A percentile compares a stretch with the other conserved stretches of the same genome.
Conservation (phyloP, 2,888 invertebrate species). For the Itoplectis maculator region DNA sequence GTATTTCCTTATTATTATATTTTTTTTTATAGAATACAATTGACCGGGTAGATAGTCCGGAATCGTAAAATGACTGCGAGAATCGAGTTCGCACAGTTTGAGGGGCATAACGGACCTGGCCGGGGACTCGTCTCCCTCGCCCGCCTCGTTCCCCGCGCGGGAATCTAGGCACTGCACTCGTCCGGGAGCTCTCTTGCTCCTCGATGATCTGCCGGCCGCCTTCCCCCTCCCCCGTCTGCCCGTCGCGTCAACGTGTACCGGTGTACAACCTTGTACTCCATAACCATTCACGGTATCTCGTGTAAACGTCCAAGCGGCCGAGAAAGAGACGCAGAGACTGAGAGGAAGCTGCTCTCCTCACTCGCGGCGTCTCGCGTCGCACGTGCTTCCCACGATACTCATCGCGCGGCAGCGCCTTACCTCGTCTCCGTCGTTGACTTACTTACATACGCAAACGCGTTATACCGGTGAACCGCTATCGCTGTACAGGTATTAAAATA, state of each 20-base stretch:
- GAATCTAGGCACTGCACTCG: conserved; percentile 58
- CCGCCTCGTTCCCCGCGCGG: conserved; percentile 46
- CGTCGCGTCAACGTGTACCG: conserved; percentile 63
- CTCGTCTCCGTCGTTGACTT: conserved; percentile 38
- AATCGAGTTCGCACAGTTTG: conserved; percentile 65
- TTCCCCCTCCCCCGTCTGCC: no score
- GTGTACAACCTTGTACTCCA: conserved; percentile 73
- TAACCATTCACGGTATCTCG: conserved; percentile 72
- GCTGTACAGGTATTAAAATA: neutral
- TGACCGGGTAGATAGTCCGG: no score
- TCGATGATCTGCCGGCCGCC: conserved; percentile 13
- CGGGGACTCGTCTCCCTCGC: conserved; percentile 48
- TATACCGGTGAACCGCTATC: conserved; percentile 7
- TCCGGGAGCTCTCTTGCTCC: conserved; percentile 36
- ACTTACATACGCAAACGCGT: conserved; percentile 35
- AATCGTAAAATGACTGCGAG: conserved; percentile 52
- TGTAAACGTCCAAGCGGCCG: conserved; percentile 57
- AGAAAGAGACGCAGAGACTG: conserved; percentile 20
- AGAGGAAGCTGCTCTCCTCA: conserved; percentile 28
- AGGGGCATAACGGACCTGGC: conserved; percentile 65
- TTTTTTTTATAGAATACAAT: no score
- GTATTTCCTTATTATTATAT: no score
- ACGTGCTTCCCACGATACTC: conserved; percentile 68
- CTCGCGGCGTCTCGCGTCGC: conserved; percentile 45
- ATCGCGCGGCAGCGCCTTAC: conserved; percentile 59